Evolutionary conservation across 2,888 invertebrate genomes (phyloP).

Genomic region (Ectemnius lituratus): DNA sequence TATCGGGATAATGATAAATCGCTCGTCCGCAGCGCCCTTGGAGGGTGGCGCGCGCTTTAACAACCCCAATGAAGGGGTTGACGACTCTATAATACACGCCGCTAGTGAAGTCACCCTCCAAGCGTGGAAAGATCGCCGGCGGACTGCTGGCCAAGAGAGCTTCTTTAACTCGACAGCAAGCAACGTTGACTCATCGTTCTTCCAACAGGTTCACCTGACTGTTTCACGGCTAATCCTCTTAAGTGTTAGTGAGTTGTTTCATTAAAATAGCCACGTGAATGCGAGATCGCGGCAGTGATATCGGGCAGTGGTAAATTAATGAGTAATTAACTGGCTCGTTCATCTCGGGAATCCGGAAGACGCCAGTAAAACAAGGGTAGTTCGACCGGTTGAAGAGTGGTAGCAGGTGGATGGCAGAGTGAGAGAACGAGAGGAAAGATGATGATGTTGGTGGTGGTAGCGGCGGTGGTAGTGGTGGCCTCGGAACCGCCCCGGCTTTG

Average conservation of each 20-base stretch:
- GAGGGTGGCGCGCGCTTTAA: slow-evolving; percentile 56
- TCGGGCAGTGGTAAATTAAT: slow-evolving; percentile 51
- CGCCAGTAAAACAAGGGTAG: slow-evolving; percentile 69
- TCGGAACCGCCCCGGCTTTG: slow-evolving; percentile 64
- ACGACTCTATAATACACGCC: slow-evolving; percentile 70
- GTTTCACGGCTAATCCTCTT: neutral
- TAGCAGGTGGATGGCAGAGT: slow-evolving; percentile 24
- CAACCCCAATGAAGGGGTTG: slow-evolving; percentile 67
- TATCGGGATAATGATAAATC: slow-evolving; percentile 75
- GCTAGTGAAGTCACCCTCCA: slow-evolving; percentile 54
- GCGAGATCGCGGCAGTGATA: slow-evolving; percentile 43
- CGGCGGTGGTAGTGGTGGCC: slow-evolving; percentile 57
- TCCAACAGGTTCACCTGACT: neutral
- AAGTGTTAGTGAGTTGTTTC: neutral
- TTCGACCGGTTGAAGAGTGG: slow-evolving; percentile 50
- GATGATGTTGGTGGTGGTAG: slow-evolving; percentile 50
- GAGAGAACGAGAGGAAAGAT: slow-evolving; percentile 24
- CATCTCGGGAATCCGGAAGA: slow-evolving; percentile 69
- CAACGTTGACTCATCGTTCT: neutral
- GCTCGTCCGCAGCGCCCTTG: slow-evolving; percentile 56
- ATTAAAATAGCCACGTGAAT: slow-evolving; percentile 12
- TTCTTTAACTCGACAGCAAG: neutral
- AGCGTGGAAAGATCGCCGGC: neutral
- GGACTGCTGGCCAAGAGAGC: neutral
- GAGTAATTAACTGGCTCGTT: slow-evolving; percentile 62